Evolutionary conservation across 2,113 vertebrate genomes (phyloP).

Genomic region (Lepisosteus oculatus): DNA sequence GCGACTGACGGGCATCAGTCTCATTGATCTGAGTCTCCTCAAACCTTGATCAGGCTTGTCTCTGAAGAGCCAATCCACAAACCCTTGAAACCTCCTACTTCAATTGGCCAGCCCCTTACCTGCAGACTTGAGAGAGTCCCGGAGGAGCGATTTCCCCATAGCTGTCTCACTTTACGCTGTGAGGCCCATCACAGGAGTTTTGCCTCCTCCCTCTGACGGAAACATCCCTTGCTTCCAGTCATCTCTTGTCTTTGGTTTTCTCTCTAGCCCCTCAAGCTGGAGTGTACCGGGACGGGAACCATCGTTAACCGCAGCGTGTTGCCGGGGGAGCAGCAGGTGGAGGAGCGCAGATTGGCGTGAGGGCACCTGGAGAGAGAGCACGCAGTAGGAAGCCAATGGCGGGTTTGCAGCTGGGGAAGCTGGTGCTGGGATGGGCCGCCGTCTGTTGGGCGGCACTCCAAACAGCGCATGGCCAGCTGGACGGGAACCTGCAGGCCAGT

Average conservation of each 20-base stretch:
- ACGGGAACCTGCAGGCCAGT: conserved; percentile 67
- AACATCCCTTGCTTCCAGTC: neutral
- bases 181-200: too few species aligned
- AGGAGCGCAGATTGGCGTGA: conserved; percentile 15
- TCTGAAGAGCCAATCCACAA: too few species aligned
- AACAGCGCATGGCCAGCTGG: conserved; percentile 52
- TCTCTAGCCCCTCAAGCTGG: conserved; percentile 44
- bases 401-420: conserved; percentile 60
- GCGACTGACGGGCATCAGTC: too few species aligned
- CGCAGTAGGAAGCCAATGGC: conserved; percentile 62
- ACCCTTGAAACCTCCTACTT: too few species aligned
- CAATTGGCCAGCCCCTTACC: too few species aligned
- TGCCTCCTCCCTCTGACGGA: neutral
- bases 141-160: too few species aligned
- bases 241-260: conserved; percentile 25
- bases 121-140: too few species aligned
- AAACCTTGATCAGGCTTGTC: too few species aligned
- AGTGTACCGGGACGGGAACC: conserved; percentile 45
- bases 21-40: too few species aligned
- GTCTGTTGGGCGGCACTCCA: conserved; percentile 50
- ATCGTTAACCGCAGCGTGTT: conserved; percentile 19
- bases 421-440: conserved; percentile 77
- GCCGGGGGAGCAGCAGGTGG: conserved; percentile 30
- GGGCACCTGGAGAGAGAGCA: conserved; percentile 15
- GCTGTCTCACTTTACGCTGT: too few species aligned